These are phyloP conservation scores for Pocillopora damicornis DNA, from an alignment of 64 coral and sea anemone genomes.

Conservation along the genomic window DNA sequence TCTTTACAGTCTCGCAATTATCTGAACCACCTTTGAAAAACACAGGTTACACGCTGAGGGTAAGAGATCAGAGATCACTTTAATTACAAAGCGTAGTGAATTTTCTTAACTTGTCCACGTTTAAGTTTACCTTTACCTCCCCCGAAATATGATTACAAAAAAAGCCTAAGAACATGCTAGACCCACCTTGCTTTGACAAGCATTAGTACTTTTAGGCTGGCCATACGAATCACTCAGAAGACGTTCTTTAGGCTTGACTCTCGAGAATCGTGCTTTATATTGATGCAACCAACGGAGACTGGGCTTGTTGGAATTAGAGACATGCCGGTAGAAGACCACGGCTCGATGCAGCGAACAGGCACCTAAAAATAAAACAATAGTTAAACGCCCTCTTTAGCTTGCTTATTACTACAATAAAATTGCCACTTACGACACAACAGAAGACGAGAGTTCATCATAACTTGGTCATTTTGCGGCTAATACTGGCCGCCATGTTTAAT, in stretches of 20 bases:
- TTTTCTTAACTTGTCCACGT: not conserved
- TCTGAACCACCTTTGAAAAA: too few species aligned
- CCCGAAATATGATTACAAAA: not conserved
- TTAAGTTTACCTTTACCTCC: not conserved
- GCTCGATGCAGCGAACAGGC: not conserved
- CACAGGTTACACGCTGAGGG: too few species aligned
- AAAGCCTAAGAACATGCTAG: not conserved
- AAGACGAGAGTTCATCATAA: constrained; percentile 47
- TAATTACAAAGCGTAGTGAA: too few species aligned
- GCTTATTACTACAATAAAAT: not conserved
- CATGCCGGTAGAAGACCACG: not conserved
- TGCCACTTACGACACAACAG: constrained; percentile 56
- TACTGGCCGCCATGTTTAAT: constrained; percentile 52
- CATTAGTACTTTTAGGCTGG: not conserved
- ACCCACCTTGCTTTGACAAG: constrained; percentile 16
- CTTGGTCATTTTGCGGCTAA: not conserved
- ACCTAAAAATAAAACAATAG: not conserved
- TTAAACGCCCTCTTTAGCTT: not conserved
- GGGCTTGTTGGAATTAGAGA: not conserved
- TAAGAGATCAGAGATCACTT: too few species aligned
- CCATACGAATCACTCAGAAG: constrained; percentile 20
- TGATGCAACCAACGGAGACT: constrained; percentile 15
- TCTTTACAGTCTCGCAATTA: too few species aligned
- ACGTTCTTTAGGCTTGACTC: constrained; percentile 3
- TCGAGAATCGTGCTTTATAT: constrained; percentile 4